These are phyloP conservation scores for Acrossocheilus wenchowensis DNA, from an alignment of 2,797 vertebrate genomes.

Conservation along the genomic window DNA sequence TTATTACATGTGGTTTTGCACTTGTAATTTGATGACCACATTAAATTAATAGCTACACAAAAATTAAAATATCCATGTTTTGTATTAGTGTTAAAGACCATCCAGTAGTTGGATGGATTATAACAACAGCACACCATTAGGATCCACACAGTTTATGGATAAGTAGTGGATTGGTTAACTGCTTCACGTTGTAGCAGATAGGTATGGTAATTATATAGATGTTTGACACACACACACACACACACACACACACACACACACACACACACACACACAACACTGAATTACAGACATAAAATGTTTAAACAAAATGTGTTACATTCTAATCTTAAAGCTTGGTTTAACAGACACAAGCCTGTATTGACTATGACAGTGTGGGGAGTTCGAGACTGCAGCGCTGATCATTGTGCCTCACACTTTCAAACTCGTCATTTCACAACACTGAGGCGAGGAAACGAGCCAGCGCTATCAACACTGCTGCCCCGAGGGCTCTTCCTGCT, in stretches of 20 bases:
- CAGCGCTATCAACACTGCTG: slow-evolving; percentile 60
- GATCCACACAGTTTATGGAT: neutral
- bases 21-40: neutral
- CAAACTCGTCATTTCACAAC: slow-evolving; percentile 77
- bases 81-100: neutral
- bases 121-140: neutral
- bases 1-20: neutral
- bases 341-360: neutral
- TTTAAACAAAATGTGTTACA: neutral
- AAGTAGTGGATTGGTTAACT: neutral
- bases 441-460: slow-evolving; percentile 70
- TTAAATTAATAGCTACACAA: neutral
- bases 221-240: too few species aligned
- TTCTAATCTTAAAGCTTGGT: neutral
- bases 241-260: neutral
- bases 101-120: neutral
- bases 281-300: neutral
- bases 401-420: slow-evolving; percentile 83
- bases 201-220: neutral
- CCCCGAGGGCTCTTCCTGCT: slow-evolving; percentile 64
- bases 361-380: slow-evolving; percentile 30
- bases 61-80: neutral
- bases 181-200: neutral
- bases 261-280: neutral
- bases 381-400: slow-evolving; percentile 63